Evolutionary conservation across 2,113 vertebrate genomes (phyloP).

Genomic region (Sylvilagus bachmani): DNA sequence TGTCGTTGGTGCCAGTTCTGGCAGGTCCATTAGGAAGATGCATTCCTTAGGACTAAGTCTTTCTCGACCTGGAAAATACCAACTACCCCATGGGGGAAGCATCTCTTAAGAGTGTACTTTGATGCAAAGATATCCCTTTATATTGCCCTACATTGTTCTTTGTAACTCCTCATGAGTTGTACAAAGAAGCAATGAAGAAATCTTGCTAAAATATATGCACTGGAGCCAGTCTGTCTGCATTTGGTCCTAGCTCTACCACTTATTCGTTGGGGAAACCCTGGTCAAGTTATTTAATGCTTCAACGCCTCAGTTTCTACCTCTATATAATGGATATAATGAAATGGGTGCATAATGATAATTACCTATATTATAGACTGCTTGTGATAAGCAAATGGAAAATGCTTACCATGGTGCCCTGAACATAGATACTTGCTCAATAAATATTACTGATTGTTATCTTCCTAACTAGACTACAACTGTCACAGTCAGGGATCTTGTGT

Average conservation of each 20-base stretch:
- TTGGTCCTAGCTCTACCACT: neutral
- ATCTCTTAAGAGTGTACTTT: neutral
- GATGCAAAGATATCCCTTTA: neutral
- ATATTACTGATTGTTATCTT: neutral
- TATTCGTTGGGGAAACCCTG: neutral
- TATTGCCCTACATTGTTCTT: neutral
- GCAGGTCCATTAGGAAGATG: neutral
- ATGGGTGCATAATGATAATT: neutral
- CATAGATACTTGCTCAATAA: neutral
- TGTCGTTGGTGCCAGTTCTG: neutral
- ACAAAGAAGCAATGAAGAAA: neutral
- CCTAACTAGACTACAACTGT: neutral
- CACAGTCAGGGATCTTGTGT: neutral
- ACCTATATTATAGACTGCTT: neutral
- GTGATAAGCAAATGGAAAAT: neutral
- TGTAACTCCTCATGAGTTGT: slow-evolving; percentile 53
- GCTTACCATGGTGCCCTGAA: neutral
- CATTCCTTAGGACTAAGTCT: neutral
- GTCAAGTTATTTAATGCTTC: neutral
- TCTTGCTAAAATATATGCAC: neutral
- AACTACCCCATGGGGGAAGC: neutral
- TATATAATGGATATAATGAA: neutral
- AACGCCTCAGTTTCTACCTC: slow-evolving; percentile 32
- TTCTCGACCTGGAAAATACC: neutral
- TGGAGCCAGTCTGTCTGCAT: neutral